Percentiles rank a stretch among this genome's conserved stretches.
Evolutionary conservation across 2,113 vertebrate species (phyloP).

Genomic region (Nerophis lumbriciformis): DNA sequence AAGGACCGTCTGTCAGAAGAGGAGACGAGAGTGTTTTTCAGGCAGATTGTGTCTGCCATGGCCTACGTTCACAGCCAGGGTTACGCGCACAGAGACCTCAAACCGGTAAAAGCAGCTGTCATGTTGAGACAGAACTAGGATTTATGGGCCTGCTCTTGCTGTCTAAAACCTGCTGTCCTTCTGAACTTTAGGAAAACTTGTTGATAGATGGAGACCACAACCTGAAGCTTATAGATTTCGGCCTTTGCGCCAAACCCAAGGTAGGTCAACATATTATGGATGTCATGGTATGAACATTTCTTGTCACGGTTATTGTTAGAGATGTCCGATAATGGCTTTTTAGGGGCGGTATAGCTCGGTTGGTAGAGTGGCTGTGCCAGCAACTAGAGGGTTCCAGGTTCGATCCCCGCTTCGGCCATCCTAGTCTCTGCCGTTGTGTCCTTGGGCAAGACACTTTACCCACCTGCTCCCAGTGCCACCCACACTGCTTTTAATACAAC

Average conservation of each 20-base stretch:
- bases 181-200: constrained; percentile 82
- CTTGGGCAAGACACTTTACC: no score
- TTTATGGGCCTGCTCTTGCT: not conserved
- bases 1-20: constrained; percentile 87
- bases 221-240: constrained; percentile 95
- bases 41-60: constrained; percentile 90
- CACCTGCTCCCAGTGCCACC: no score
- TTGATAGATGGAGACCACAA: constrained; percentile 87
- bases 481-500: no score
- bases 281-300: no score
- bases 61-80: constrained; percentile 91
- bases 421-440: no score
- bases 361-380: no score
- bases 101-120: constrained; percentile 73
- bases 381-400: no score
- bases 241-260: constrained; percentile 93
- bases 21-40: constrained; percentile 87
- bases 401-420: no score
- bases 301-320: no score
- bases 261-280: constrained; percentile 53
- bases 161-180: constrained; percentile 7
- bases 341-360: no score
- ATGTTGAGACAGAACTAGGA: not conserved
- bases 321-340: no score
- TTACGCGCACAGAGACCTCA: constrained; percentile 92